Conservation (phyloP, 2,888 invertebrate species). For the Xanthia icteritia region DNA sequence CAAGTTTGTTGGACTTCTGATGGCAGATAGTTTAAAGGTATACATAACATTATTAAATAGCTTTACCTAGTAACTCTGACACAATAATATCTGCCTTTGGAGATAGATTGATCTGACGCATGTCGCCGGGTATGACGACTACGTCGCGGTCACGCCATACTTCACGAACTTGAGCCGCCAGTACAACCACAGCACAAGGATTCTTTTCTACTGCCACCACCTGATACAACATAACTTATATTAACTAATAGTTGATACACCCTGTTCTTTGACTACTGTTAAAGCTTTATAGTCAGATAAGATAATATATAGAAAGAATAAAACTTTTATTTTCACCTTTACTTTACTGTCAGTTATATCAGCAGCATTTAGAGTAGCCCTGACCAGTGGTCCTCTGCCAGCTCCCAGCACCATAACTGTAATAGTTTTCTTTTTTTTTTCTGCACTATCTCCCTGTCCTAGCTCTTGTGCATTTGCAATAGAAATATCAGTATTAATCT, state of each 20-base stretch:
- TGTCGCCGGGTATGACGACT: constrained; percentile 95
- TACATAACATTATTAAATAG: not conserved
- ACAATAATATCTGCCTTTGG: constrained; percentile 98
- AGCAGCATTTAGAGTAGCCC: constrained; percentile 96
- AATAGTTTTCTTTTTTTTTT: constrained; percentile 74
- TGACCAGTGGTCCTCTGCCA: constrained; percentile 98
- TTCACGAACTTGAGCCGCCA: constrained; percentile 93
- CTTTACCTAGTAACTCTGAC: constrained; percentile 96
- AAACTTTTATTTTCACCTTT: constrained; percentile 83
- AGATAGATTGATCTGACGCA: constrained; percentile 95
- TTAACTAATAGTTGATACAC: not conserved
- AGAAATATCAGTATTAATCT: constrained; percentile 43
- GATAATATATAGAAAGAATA: not conserved
- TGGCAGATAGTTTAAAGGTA: not conserved
- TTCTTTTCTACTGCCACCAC: constrained; percentile 99
- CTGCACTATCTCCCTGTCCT: constrained; percentile 73
- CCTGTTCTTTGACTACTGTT: not conserved
- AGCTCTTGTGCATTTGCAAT: constrained; percentile 47
- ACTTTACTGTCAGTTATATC: constrained; percentile 93
- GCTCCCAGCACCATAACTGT: constrained; percentile 97
- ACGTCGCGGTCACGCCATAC: constrained; percentile 94
- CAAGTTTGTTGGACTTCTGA: not conserved
- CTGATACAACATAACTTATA: constrained; percentile 65
- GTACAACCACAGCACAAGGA: constrained; percentile 97
- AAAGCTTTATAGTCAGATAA: not conserved